Evolutionary conservation across 2,797 vertebrate genomes (phyloP).

Genomic region (Falco peregrinus): DNA sequence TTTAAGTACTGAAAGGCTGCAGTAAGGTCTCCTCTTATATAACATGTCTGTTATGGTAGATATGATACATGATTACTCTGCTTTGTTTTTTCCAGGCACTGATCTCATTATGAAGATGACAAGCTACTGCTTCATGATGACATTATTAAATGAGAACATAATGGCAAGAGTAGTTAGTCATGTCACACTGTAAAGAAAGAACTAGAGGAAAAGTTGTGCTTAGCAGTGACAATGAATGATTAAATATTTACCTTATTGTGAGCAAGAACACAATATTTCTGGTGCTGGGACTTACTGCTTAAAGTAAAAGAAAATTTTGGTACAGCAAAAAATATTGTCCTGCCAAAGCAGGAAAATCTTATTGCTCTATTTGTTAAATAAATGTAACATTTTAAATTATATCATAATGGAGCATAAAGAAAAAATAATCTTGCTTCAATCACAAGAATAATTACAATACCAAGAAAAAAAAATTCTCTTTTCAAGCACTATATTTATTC

Average conservation of each 20-base stretch:
- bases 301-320: not conserved
- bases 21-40: not conserved
- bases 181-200: slow-evolving; percentile 13
- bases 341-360: not conserved
- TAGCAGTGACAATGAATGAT: slow-evolving; percentile 35
- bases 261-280: slow-evolving; percentile 22
- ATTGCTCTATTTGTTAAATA: not conserved
- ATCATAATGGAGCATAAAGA: not conserved
- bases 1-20: not conserved
- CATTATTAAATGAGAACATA: slow-evolving; percentile 62
- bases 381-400: slow-evolving; percentile 14
- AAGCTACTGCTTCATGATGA: slow-evolving; percentile 43
- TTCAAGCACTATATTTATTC: not conserved
- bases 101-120: slow-evolving; percentile 58
- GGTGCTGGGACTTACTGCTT: not conserved
- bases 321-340: slow-evolving; percentile 5
- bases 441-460: slow-evolving; percentile 10
- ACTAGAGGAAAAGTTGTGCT: not conserved
- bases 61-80: slow-evolving; percentile 35
- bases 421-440: slow-evolving; percentile 27
- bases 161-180: slow-evolving; percentile 57
- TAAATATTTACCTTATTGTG: slow-evolving; percentile 23
- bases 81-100: slow-evolving; percentile 45
- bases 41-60: slow-evolving; percentile 16
- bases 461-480: not conserved